These are phyloP conservation scores for Arothron firmamentum DNA, from an alignment of 2,113 vertebrate genomes.

Conservation along the genomic window DNA sequence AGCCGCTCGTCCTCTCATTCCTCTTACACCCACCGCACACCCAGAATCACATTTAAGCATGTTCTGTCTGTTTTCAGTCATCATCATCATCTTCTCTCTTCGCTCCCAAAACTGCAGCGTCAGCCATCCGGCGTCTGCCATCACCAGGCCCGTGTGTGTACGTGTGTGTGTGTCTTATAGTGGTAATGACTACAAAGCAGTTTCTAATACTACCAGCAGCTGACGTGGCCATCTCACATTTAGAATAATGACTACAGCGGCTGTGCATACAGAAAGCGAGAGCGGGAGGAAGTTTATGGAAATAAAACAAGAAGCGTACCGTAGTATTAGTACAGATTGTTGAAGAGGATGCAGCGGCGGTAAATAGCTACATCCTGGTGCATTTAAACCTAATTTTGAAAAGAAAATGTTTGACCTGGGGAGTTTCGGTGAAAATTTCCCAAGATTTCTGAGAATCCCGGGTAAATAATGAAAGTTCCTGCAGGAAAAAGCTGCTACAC, in stretches of 20 bases:
- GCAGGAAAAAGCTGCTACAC: no score
- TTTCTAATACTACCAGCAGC: constrained; percentile 54
- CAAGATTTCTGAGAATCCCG: no score
- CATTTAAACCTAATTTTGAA: no score
- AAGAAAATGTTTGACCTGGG: no score
- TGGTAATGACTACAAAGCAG: constrained; percentile 31
- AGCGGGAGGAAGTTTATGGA: background rate
- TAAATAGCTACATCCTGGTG: no score
- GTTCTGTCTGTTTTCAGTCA: constrained; percentile 55
- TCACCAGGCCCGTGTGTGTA: background rate
- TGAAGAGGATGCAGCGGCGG: no score
- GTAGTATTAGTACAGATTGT: no score
- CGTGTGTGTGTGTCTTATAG: constrained; percentile 11
- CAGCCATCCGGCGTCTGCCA: constrained; percentile 26
- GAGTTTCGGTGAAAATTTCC: no score
- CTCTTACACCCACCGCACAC: constrained; percentile 24
- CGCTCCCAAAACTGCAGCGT: constrained; percentile 53
- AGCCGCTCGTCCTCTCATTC: constrained; percentile 28
- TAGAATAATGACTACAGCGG: constrained; percentile 39
- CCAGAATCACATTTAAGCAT: constrained; percentile 50
- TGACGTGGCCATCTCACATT: constrained; percentile 57
- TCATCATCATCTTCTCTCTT: constrained; percentile 35
- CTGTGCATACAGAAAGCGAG: constrained; percentile 14
- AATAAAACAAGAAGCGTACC: no score
- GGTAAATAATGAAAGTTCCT: no score